phyloP scores from a whole-genome alignment of 2,113 vertebrate genomes.

The Pogonocichla stellata region DNA sequence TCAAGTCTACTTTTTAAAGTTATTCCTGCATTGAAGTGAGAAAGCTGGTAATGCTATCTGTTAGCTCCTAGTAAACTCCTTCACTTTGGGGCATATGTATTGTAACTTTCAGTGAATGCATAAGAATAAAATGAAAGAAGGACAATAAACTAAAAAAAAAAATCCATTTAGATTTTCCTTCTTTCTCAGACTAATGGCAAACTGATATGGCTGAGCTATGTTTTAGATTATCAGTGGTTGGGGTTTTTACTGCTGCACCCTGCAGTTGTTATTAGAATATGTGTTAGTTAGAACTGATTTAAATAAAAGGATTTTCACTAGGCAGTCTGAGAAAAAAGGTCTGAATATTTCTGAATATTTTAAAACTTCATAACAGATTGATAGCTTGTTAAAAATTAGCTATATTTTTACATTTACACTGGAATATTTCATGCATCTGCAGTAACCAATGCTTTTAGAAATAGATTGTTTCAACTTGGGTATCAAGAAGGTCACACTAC shows the following conservation, averaged over 20 bases:
- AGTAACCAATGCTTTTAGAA: not conserved
- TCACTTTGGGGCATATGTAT: not conserved
- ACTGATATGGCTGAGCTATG: not conserved
- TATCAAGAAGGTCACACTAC: not conserved
- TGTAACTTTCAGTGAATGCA: not conserved
- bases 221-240: not conserved
- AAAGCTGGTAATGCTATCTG: not conserved
- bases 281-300: conserved; percentile 5
- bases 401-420: not conserved
- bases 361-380: not conserved
- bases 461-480: not conserved
- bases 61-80: not conserved
- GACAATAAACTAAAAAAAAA: not conserved
- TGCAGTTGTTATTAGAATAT: not conserved
- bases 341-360: not conserved
- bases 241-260: not conserved
- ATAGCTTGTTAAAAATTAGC: not conserved
- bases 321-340: not conserved
- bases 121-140: not conserved
- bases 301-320: not conserved
- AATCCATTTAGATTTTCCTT: not conserved
- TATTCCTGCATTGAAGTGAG: not conserved
- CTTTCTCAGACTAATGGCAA: not conserved
- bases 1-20: not conserved
- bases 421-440: not conserved